Base-by-base conservation (phyloP, 2,113 vertebrate species). In the Rhinichthys klamathensis region DNA sequence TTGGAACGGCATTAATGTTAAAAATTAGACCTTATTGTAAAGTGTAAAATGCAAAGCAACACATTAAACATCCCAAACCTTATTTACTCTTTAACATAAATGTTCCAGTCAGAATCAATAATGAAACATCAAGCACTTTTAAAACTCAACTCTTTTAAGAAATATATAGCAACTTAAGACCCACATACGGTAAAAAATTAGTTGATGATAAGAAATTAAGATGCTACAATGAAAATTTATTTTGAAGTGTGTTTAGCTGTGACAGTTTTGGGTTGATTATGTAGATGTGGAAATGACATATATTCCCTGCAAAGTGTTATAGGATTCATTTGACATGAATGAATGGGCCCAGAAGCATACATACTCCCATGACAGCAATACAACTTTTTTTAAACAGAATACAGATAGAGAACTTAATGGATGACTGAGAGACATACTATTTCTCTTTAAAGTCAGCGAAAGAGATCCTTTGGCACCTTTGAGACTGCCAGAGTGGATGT, bases 401-500 rank as follows among this genome's bases (percentile, higher is more conserved):
- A 49, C 44, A 67, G 63, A 83, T 3, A 72, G 21, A 51, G 65
- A 58, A 56, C 6, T 56, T 84, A n/a, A 35, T 83, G 78, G 46
- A 73, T 83, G 77, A 30, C 76, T 84, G 78, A 82, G 60, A 84
- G 82, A 46, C 30, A 30, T 35, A 65, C 38, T 49, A 63, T 23
- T 73, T 63, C 44, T 84, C 74, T 78, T 70, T 8, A 78, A 86
- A 69, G 41, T 63, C 73, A 35, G 41, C n/a, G 41, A 72, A 80
- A 32, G 65, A 65, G 80, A 58, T 61, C 80, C 73, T 78, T 75
- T 65, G 80, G 35, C 65, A 61, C 84, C 76, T 83, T 41, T 15
- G 63, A 65, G 88, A 35, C 84, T 80, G 79, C 41, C 56, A 83
- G 80, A 80, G 51, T 49, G 63, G 58, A 63, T 74, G 61, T 27